Conservation (phyloP, 2,888 invertebrate genomes). For the Hybos culiciformis region DNA sequence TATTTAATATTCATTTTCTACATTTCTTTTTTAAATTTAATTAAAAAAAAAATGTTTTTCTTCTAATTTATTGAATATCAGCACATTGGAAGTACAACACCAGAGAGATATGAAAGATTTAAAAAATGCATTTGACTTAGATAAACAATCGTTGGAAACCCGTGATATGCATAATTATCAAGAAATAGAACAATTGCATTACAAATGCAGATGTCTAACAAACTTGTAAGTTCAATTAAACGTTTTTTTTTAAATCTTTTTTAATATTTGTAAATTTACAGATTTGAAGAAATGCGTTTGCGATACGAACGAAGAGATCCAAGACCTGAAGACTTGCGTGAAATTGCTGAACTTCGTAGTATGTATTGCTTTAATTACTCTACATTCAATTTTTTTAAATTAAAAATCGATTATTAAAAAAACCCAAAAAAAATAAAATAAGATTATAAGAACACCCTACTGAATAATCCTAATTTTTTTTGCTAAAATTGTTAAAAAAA, state of each 20-base stretch:
- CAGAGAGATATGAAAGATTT: slow-evolving; percentile 33
- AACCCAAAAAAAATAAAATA: too few species aligned
- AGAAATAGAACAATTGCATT: slow-evolving; percentile 42
- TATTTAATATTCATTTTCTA: slow-evolving; percentile 15
- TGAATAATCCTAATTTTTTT: too few species aligned
- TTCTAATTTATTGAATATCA: slow-evolving; percentile 18
- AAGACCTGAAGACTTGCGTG: slow-evolving; percentile 41
- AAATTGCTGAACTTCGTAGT: slow-evolving; percentile 40
- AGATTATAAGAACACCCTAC: too few species aligned
- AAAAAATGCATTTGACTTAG: slow-evolving; percentile 32
- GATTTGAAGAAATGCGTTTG: slow-evolving; percentile 45
- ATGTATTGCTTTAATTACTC: too few species aligned
- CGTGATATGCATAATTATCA: slow-evolving; percentile 40
- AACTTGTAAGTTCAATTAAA: slow-evolving; percentile 38
- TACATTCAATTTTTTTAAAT: too few species aligned
- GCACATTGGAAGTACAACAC: slow-evolving; percentile 37
- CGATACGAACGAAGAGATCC: slow-evolving; percentile 44
- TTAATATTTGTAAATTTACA: slow-evolving; percentile 16
- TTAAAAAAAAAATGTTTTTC: slow-evolving; percentile 7
- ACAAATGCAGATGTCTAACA: slow-evolving; percentile 42
- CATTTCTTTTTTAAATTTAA: slow-evolving; percentile 16
- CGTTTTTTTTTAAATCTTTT: background rate
- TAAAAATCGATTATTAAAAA: too few species aligned
- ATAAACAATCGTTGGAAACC: slow-evolving; percentile 32
- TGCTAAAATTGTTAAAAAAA: too few species aligned